These are phyloP conservation scores for Apistogramma diplotaenia DNA, from an alignment of 2,113 vertebrate genomes.

Conservation along the genomic window DNA sequence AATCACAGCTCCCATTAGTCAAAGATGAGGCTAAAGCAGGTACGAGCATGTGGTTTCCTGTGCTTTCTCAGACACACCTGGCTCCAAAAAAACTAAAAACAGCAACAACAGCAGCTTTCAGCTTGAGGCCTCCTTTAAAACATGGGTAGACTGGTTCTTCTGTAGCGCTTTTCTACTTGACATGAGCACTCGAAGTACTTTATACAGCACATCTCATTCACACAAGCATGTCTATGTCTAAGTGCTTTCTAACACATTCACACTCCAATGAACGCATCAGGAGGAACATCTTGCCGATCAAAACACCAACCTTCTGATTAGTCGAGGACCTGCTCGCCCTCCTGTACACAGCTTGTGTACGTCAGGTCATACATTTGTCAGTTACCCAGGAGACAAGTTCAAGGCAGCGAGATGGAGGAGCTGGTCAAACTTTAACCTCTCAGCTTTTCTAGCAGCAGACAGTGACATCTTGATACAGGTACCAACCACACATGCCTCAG, in stretches of 20 bases:
- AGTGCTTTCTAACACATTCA: too few relatives aligned
- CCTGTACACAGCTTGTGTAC: background rate
- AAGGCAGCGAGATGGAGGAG: background rate
- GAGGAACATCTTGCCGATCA: too few relatives aligned
- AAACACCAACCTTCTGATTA: too few relatives aligned
- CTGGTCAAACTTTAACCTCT: background rate
- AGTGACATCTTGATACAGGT: background rate
- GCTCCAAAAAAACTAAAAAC: background rate
- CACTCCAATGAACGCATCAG: too few relatives aligned
- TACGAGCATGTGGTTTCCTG: background rate
- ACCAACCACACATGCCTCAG: background rate
- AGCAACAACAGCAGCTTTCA: background rate
- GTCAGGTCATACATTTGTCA: background rate
- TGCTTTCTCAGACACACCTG: background rate
- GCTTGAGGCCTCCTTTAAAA: background rate
- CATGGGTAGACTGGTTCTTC: too few relatives aligned
- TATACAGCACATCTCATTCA: too few relatives aligned
- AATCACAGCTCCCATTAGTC: too few relatives aligned
- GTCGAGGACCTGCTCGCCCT: too few relatives aligned
- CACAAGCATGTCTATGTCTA: too few relatives aligned
- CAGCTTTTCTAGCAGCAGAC: background rate
- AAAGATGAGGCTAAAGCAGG: too few relatives aligned
- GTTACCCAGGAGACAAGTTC: background rate
- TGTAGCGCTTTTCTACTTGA: too few relatives aligned
- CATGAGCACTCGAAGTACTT: too few relatives aligned